These are phyloP conservation scores for Melipona bicolor DNA, from an alignment of 2,888 invertebrate species.

Conservation along the genomic window DNA sequence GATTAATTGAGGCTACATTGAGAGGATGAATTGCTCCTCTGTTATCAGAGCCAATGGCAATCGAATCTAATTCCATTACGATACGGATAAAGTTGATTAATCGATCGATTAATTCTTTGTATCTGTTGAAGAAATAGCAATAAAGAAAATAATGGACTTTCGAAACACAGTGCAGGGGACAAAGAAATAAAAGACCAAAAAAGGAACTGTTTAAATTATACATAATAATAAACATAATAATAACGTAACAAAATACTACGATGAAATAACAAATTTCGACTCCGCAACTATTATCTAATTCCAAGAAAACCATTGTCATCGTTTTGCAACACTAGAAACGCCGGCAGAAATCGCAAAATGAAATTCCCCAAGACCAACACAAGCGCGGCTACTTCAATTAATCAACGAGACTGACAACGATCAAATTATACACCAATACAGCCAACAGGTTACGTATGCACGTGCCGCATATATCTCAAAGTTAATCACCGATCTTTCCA, in stretches of 20 bases:
- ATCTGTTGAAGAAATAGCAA: no score
- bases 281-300: neutral
- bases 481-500: neutral
- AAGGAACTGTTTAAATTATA: no score
- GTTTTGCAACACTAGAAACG: neutral
- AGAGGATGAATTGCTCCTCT: neutral
- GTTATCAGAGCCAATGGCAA: neutral
- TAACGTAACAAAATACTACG: no score
- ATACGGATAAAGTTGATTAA: neutral
- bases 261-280: neutral
- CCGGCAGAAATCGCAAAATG: neutral
- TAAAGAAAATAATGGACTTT: neutral
- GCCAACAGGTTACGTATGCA: no score
- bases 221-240: no score
- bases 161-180: neutral
- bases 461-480: neutral
- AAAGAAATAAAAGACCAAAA: no score
- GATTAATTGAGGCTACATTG: neutral
- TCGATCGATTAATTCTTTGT: neutral
- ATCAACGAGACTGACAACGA: neutral
- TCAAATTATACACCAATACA: neutral
- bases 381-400: neutral
- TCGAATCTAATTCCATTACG: neutral
- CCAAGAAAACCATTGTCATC: neutral
- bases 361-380: neutral